A percentile compares a stretch with the other conserved stretches of the same genome.
phyloP scores from a whole-genome alignment of 1,140 invertebrate species.

The Drosophila carrolli region DNA sequence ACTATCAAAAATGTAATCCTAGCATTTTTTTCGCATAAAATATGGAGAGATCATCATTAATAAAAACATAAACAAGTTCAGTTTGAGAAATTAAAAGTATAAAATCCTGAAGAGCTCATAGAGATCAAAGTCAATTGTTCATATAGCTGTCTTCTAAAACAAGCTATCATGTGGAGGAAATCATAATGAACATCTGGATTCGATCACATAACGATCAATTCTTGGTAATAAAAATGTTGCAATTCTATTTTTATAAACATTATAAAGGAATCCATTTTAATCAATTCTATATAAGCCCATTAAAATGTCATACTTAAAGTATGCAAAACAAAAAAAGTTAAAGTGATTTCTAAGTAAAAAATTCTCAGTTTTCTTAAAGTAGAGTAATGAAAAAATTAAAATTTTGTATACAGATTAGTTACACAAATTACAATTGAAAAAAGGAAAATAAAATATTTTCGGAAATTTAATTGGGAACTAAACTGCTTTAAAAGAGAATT shows the following conservation, averaged over 20 bases:
- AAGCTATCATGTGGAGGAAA: not conserved
- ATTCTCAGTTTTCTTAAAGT: too few species aligned
- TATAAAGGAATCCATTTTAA: not conserved
- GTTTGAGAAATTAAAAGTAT: too few species aligned
- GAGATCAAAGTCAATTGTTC: conserved; percentile 10
- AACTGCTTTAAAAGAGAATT: not conserved
- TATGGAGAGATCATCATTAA: too few species aligned
- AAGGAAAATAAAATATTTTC: not conserved
- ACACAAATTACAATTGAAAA: too few species aligned
- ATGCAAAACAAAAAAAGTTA: too few species aligned
- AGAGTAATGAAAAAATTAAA: too few species aligned
- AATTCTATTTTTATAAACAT: not conserved
- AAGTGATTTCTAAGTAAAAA: too few species aligned
- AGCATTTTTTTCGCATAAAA: too few species aligned
- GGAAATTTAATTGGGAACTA: not conserved
- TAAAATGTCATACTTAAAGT: too few species aligned
- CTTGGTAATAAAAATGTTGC: not conserved
- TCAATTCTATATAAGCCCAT: not conserved
- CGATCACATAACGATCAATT: not conserved
- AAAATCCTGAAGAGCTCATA: not conserved
- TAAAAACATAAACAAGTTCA: not conserved
- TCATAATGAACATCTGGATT: conserved; percentile 6
- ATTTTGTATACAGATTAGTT: too few species aligned
- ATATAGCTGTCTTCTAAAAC: not conserved
- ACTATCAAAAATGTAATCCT: too few species aligned